Percentiles rank a stretch among this genome's conserved stretches.
Evolutionary conservation across 2,888 invertebrate genomes (phyloP).

Genomic region (Sinopyrophorus schimmeli): DNA sequence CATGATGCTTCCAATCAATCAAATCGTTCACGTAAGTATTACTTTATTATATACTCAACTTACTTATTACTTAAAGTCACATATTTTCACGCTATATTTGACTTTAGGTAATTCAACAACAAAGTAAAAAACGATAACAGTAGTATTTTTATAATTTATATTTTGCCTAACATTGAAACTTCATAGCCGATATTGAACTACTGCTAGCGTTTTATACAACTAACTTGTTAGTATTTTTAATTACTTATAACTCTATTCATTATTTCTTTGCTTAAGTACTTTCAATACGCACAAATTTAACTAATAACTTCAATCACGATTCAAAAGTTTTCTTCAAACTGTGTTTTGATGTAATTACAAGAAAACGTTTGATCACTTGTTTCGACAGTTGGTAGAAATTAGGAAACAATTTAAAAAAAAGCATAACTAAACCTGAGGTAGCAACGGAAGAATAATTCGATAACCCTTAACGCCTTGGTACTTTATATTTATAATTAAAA

Average conservation of each 20-base stretch:
- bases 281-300: constrained; percentile 24
- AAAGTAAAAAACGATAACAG: too few species aligned
- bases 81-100: constrained; percentile 26
- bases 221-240: constrained; percentile 3
- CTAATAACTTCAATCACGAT: constrained; percentile 13
- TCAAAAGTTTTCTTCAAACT: constrained; percentile 12
- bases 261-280: constrained; percentile 21
- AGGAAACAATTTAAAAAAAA: constrained; percentile 13
- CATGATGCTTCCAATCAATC: constrained; percentile 74
- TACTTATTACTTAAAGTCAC: too few species aligned
- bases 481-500: constrained; percentile 26
- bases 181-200: too few species aligned
- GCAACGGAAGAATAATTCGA: too few species aligned
- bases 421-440: too few species aligned
- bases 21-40: constrained; percentile 77
- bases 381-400: constrained; percentile 31
- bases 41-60: constrained; percentile 43
- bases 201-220: constrained; percentile 7
- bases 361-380: constrained; percentile 16
- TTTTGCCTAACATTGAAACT: too few species aligned
- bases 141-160: too few species aligned
- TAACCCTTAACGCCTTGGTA: constrained; percentile 8
- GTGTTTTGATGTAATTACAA: constrained; percentile 1
- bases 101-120: too few species aligned
- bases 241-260: constrained; percentile 18